phyloP scores from a whole-genome alignment of 2,888 invertebrate genomes.

The Megastigmus dorsalis region DNA sequence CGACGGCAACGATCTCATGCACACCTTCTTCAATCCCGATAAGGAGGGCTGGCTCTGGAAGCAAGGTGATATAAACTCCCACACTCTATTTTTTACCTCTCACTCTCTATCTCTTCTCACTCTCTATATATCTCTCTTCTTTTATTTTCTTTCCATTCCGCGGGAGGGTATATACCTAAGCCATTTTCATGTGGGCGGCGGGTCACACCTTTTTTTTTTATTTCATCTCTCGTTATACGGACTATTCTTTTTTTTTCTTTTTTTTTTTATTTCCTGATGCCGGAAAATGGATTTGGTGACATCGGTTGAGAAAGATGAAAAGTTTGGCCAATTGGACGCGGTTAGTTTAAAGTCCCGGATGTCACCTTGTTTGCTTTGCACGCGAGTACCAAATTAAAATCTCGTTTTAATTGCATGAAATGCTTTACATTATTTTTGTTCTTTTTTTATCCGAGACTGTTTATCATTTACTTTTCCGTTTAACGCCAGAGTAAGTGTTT shows the following conservation, averaged over 20 bases:
- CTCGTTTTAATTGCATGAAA: no score
- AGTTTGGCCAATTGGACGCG: no score
- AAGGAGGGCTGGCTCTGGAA: conserved; percentile 99
- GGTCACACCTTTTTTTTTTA: background rate
- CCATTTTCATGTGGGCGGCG: no score
- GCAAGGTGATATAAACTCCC: conserved; percentile 82
- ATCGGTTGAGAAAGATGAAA: no score
- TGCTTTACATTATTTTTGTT: no score
- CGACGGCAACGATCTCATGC: conserved; percentile 99
- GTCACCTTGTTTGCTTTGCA: no score
- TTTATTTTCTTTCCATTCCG: background rate
- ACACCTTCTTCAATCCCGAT: conserved; percentile 99
- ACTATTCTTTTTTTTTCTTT: background rate
- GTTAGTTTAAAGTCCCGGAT: no score
- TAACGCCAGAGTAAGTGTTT: no score
- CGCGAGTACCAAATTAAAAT: no score
- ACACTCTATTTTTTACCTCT: background rate
- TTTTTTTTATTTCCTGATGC: background rate
- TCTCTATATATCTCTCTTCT: background rate
- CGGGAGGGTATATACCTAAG: no score
- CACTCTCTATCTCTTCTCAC: background rate
- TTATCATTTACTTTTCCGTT: no score
- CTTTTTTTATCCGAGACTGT: no score
- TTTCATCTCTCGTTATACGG: background rate
- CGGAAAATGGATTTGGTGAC: background rate